phyloP scores from a whole-genome alignment of 1,140 invertebrate species.

The Magallana gigas region DNA sequence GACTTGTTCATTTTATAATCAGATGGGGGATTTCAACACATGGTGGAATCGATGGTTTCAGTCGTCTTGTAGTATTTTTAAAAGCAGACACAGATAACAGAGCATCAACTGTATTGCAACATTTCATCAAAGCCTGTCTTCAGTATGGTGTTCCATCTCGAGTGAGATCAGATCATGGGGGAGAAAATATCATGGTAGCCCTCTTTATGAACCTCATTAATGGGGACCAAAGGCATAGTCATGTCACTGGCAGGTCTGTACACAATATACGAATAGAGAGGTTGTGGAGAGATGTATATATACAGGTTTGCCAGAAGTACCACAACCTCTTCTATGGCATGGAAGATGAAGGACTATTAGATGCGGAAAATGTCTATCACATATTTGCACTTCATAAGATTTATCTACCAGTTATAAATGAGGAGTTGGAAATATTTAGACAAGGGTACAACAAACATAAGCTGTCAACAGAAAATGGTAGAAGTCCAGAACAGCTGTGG shows the following conservation, averaged over 20 bases:
- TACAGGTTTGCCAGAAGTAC: conserved; percentile 13
- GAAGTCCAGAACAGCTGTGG: too few relatives aligned
- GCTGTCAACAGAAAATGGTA: too few relatives aligned
- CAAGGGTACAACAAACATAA: too few relatives aligned
- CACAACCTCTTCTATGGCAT: conserved; percentile 37
- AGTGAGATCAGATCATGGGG: conserved; percentile 43
- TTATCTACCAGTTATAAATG: conserved; percentile 40
- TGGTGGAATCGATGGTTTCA: conserved; percentile 48
- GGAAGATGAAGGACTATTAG: conserved; percentile 45
- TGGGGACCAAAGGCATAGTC: not conserved
- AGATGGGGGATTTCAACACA: conserved; percentile 49
- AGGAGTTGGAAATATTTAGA: not conserved
- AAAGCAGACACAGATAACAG: not conserved
- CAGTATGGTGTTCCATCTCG: conserved; percentile 44
- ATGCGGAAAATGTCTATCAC: not conserved
- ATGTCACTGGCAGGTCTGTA: conserved; percentile 39
- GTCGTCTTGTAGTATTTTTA: conserved; percentile 27
- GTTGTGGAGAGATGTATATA: conserved; percentile 49
- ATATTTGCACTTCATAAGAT: conserved; percentile 29
- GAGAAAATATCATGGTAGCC: conserved; percentile 34
- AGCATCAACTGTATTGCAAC: conserved; percentile 7
- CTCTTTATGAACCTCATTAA: conserved; percentile 19
- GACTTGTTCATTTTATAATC: not conserved
- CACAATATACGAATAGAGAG: conserved; percentile 48
- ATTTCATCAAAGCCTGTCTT: conserved; percentile 15